Base-by-base conservation (phyloP, 2,113 vertebrate genomes). In the Heloderma charlesbogerti region DNA sequence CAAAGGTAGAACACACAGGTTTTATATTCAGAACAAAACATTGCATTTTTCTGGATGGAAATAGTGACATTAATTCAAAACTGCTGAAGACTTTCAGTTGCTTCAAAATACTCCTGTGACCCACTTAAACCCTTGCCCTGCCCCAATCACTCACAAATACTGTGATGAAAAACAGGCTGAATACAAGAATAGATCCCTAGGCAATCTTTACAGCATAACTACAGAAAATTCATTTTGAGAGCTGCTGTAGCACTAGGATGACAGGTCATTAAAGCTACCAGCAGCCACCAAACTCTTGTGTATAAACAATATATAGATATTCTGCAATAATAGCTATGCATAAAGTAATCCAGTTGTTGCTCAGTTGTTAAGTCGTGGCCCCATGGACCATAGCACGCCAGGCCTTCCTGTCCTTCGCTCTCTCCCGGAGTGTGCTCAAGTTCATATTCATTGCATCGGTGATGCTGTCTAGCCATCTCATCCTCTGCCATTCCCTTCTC, bases 161-260 rank as follows among this genome's bases (percentile, higher is more conserved):
- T n/a, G 48, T 40, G 83, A 51, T 80, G 92, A 78, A 92, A 90
- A 93, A 90, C 93, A 93, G 89, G 86, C 67, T 77, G 84, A 86
- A 79, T 60, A 84, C 25, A 87, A 12, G 67, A 94, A 88, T 37
- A 63, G 75, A 75, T 93, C 88, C 88, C 48, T 27, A 9, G 57
- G 94, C 78, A 74, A 5, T 51, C 12, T 94, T 90, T 97, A 96
- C 96, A 96, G 95, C 72, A 51, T 88, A 82, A 51, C 86, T 71
- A 45, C 92, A 94, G 91, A 89, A 93, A 96, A 96, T 45, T 86
- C 89, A 92, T 79, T 89, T 77, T 91, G 72, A 15, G 34, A 45
- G 88, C 78, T 66, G 34, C 67, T 69, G 12, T 63, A 45, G 63
- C 60, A 85, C 93, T 54, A 81, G 1, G 48, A 87, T 63, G 89